Conservation (phyloP, 2,888 invertebrate genomes). For the Sthenelais limicola region DNA sequence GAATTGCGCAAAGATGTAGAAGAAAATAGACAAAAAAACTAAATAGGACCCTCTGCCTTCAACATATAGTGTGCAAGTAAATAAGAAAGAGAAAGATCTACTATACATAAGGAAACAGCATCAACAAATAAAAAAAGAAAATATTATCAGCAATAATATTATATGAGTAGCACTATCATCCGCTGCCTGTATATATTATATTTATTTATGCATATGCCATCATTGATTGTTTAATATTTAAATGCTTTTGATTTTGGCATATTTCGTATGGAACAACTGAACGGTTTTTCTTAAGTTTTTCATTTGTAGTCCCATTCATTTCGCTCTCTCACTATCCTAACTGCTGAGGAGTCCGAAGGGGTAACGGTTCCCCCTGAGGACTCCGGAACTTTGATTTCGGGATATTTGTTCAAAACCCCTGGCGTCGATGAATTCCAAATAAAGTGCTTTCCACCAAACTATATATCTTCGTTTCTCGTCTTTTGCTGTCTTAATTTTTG, state of each 20-base stretch:
- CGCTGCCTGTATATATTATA: too few species aligned
- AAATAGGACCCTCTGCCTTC: slow-evolving; percentile 3
- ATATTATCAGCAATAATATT: slow-evolving; percentile 2
- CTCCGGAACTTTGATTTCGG: slow-evolving; percentile 34
- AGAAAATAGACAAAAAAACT: slow-evolving; percentile 7
- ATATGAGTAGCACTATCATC: slow-evolving; percentile 8
- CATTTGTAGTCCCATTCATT: slow-evolving; percentile 32
- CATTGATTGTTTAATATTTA: not conserved
- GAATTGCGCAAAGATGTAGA: slow-evolving; percentile 22
- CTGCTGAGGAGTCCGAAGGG: slow-evolving; percentile 19
- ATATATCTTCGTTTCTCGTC: slow-evolving; percentile 20
- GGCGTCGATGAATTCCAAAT: slow-evolving; percentile 34
- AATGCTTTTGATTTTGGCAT: too few species aligned
- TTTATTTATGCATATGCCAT: too few species aligned
- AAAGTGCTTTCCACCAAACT: slow-evolving; percentile 34
- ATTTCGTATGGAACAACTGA: slow-evolving; percentile 31
- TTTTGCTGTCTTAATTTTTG: too few species aligned
- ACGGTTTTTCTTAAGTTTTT: slow-evolving; percentile 34
- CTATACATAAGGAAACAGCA: slow-evolving; percentile 6
- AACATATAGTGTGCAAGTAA: slow-evolving; percentile 24
- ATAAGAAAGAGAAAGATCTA: slow-evolving; percentile 10
- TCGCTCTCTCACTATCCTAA: slow-evolving; percentile 34
- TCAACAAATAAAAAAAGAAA: slow-evolving; percentile 17
- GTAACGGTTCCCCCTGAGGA: slow-evolving; percentile 16
- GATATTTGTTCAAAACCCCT: slow-evolving; percentile 35